Evolutionary conservation across 1,140 invertebrate genomes (phyloP), one percentile per base, ranked within the genome.

Genomic region (Onthophagus taurus): DNA sequence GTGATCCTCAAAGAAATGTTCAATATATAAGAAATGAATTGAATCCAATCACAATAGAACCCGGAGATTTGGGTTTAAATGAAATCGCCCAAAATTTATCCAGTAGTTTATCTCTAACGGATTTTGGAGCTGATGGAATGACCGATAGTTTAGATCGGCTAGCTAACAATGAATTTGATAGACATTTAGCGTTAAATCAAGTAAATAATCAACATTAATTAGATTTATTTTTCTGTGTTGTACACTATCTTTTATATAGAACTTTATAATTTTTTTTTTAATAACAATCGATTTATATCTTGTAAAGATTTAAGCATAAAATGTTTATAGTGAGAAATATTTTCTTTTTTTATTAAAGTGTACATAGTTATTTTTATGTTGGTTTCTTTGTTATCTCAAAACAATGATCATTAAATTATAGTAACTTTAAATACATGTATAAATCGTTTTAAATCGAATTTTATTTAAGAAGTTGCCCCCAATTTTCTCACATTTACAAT

Each of bases 141-240:
- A 68, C 64, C 2, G 71, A 74, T 31, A 74, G 71, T 58, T 68
- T 73, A 35, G 69, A 67, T 5, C 60, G 64, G 39, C 45, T 72
- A 13, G 65, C 68, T 0, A 67, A 60, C 31, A 62, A 48, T 4
- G 60, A 60, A 19, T 58, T 61, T 36, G 58, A 66, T 42, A 67
- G 65, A 41, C 38, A 41, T 17, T 37, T 37, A 7, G 2, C 3
- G 6, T 21, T 14, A 0, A 6, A 14, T 14, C 19, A n/a, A 7
- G 24, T 7, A 26, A 26, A 7, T 9, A 33, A 33, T 33, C n/a
- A n/a, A n/a, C n/a, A n/a, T n/a, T n/a, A n/a, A n/a, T n/a, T n/a
- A n/a, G n/a, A n/a, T n/a, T n/a, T n/a, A n/a, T n/a, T n/a, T n/a
- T n/a, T n/a, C n/a, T n/a, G n/a, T n/a, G n/a, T n/a, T n/a, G n/a